Evolutionary conservation across 1,140 invertebrate genomes (phyloP).

Genomic region (Nasonia giraulti): DNA sequence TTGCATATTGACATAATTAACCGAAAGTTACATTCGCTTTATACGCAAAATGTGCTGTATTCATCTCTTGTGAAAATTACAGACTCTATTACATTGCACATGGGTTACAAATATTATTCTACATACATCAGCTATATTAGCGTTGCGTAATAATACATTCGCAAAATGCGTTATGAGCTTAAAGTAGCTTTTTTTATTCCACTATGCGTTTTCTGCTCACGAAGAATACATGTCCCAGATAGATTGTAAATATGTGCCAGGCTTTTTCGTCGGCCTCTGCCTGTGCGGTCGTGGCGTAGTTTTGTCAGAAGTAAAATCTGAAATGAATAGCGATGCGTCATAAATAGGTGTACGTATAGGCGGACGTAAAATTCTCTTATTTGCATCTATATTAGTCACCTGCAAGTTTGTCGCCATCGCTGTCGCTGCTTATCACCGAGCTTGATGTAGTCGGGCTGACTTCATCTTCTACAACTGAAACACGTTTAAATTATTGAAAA

Average conservation of each 20-base stretch:
- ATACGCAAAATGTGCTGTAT: no score
- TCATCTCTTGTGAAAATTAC: no score
- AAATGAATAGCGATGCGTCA: not conserved
- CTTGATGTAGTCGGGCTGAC: no score
- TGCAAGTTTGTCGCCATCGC: not conserved
- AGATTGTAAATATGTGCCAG: constrained; percentile 37
- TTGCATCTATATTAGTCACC: not conserved
- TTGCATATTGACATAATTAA: no score
- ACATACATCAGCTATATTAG: not conserved
- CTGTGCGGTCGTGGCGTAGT: not conserved
- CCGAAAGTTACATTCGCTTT: no score
- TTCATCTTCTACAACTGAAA: no score
- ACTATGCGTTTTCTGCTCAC: not conserved
- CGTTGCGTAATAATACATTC: not conserved
- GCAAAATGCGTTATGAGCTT: not conserved
- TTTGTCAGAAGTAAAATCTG: not conserved
- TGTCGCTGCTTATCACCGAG: no score
- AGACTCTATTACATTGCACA: not conserved
- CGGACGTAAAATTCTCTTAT: no score
- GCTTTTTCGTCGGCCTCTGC: constrained; percentile 23
- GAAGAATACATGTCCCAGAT: constrained; percentile 43
- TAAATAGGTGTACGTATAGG: no score
- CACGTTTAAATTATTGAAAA: no score
- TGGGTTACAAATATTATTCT: not conserved
- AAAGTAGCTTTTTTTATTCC: not conserved